These are phyloP conservation scores for Pogonomyrmex californicus DNA, from an alignment of 1,140 invertebrate species.

Conservation along the genomic window DNA sequence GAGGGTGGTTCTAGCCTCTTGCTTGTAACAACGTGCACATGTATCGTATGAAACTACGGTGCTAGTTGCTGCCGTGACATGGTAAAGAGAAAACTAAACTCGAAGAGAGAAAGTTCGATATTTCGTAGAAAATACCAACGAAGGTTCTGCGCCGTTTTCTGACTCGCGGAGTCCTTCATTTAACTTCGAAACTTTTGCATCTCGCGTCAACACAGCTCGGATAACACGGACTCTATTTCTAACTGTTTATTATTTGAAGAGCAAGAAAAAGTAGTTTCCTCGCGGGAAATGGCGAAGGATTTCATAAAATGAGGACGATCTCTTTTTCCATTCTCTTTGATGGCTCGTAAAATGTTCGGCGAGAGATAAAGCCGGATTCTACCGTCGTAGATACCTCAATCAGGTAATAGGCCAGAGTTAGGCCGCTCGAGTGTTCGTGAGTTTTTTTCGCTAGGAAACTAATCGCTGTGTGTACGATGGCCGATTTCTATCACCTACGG, in stretches of 20 bases:
- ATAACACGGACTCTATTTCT: not conserved
- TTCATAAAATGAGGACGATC: not conserved
- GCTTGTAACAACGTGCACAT: slow-evolving; percentile 26
- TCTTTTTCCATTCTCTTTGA: not conserved
- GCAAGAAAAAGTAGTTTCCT: not conserved
- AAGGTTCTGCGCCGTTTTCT: not conserved
- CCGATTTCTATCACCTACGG: slow-evolving; percentile 66
- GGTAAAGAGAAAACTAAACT: slow-evolving; percentile 14
- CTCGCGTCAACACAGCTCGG: not conserved
- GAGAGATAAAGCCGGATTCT: not conserved
- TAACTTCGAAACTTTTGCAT: slow-evolving; percentile 33
- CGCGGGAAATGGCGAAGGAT: not conserved
- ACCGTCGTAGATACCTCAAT: not conserved
- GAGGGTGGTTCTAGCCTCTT: slow-evolving; percentile 33
- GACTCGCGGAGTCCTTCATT: not conserved
- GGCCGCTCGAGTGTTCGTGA: not conserved
- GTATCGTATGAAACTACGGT: slow-evolving; percentile 28
- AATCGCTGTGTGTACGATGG: slow-evolving; percentile 31
- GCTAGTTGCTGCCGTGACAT: not conserved
- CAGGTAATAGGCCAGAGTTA: not conserved
- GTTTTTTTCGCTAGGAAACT: slow-evolving; percentile 35
- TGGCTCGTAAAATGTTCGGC: slow-evolving; percentile 8
- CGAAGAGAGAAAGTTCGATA: not conserved
- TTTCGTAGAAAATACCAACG: slow-evolving; percentile 20
- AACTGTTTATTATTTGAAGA: not conserved